Base-by-base conservation (phyloP, 2,113 vertebrate genomes). In the Chloropsis cyanopogon region DNA sequence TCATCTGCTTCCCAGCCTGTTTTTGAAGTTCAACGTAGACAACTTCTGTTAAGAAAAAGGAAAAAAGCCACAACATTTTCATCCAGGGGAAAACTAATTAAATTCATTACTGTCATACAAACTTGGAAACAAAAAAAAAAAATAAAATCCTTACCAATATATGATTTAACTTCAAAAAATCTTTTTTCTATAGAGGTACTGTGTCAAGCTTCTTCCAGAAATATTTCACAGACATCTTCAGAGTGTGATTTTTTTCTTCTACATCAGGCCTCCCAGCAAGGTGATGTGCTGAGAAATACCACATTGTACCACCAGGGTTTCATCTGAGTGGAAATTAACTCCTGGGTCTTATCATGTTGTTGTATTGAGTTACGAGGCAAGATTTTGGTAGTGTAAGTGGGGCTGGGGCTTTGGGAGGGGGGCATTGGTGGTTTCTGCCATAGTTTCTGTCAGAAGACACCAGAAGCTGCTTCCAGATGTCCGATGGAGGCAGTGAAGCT, bases 371-470 rank as follows among this genome's bases (percentile, higher is more conserved):
- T 78, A 17, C 0, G 0, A 26, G 18, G 37, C 29, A 79, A 41
- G 13, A 24, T 37, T 87, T 46, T 57, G 19, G 7, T 47, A 47
- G 15, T 1, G 2, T 15, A 12, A 9, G 19, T 42, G 9, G 17
- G n/a, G 26, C 11, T 64, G 21, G 22, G 25, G 6, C 47, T 37
- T 11, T 33, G n/a, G 12, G 2, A 7, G 6, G 2, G 3, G 1
- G 10, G 1, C 28, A 33, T 9, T 57, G 28, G 2, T 11, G 37
- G 37, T 37, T 37, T 37, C 37, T 59, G 25, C 7, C n/a, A 10
- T 10, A 15, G 6, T 19, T 52, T 52, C n/a, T 68, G 5, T 37
- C 5, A 14, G 33, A 47, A 37, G 41, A 39, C 19, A 29, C 9
- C 28, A 39, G n/a, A 54, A 33, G 14, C 18, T 39, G 26, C 28